Evolutionary conservation across 2,888 invertebrate species (phyloP).

Genomic region (Disparrhopalites patrizii): DNA sequence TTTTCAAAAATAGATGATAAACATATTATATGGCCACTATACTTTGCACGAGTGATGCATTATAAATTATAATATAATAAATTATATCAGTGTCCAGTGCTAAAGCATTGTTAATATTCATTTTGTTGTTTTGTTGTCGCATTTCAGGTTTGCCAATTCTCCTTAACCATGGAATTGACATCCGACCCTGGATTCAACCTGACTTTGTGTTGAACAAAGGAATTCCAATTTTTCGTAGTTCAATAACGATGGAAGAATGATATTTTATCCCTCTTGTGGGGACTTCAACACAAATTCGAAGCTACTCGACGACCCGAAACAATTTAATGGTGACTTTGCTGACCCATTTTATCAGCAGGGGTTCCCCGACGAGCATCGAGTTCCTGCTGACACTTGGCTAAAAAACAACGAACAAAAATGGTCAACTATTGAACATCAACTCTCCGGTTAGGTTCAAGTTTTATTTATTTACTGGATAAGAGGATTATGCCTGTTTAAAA

Average conservation of each 20-base stretch:
- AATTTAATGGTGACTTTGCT: constrained; percentile 9
- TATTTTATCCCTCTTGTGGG: constrained; percentile 22
- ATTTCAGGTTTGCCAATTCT: not conserved
- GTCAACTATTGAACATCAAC: constrained; percentile 40
- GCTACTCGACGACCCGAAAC: constrained; percentile 15
- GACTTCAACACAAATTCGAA: constrained; percentile 16
- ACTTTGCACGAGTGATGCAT: too few relatives aligned
- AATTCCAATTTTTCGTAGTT: constrained; percentile 9
- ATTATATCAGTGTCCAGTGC: too few relatives aligned
- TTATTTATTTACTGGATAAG: too few relatives aligned
- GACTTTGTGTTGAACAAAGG: constrained; percentile 6
- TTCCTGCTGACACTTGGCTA: constrained; percentile 36
- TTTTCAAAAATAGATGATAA: too few relatives aligned
- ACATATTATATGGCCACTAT: too few relatives aligned
- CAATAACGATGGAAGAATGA: constrained; percentile 20
- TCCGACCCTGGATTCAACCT: constrained; percentile 8
- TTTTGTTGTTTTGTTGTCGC: too few relatives aligned
- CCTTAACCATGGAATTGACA: constrained; percentile 4
- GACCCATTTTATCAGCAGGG: constrained; percentile 17
- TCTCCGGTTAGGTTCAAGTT: constrained; percentile 40
- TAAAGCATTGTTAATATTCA: too few relatives aligned
- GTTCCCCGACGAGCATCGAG: constrained; percentile 14
- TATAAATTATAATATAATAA: too few relatives aligned
- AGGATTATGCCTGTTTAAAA: not conserved
- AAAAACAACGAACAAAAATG: constrained; percentile 43